Percentiles rank a stretch among this genome's conserved stretches.
These are phyloP conservation scores for Oikopleura albicans DNA, from an alignment of 23 tunicate species.

Conservation along the genomic window DNA sequence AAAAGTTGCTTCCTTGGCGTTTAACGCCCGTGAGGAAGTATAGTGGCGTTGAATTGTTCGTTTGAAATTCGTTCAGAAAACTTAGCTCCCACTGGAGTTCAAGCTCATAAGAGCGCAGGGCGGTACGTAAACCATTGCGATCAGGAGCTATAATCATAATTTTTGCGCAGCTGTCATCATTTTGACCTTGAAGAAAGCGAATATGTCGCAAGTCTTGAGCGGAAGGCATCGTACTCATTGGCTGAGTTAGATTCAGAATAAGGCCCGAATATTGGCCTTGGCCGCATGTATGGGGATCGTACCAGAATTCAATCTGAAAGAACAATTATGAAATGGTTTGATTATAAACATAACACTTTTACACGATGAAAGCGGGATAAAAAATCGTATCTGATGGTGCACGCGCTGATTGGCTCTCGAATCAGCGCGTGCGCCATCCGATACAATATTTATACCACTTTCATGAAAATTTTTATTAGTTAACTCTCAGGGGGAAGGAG, in stretches of 20 bases:
- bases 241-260: background rate
- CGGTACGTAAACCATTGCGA: background rate
- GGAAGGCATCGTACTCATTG: background rate
- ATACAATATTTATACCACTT: no score
- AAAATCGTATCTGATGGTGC: no score
- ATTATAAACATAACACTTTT: no score
- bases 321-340: no score
- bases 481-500: no score
- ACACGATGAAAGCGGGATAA: no score
- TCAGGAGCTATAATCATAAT: background rate
- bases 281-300: background rate
- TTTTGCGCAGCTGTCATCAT: no score
- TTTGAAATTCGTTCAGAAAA: background rate
- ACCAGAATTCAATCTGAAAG: background rate
- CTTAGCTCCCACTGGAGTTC: background rate
- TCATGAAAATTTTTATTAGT: no score
- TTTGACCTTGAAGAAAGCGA: background rate
- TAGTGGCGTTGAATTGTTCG: background rate
- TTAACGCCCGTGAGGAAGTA: background rate
- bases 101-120: background rate
- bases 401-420: no score
- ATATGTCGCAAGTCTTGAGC: background rate
- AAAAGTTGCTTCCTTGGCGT: background rate
- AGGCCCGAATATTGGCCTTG: background rate
- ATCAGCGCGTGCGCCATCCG: no score